Evolutionary conservation across 2,888 invertebrate genomes (phyloP).

Genomic region (Crepidodera aurea): DNA sequence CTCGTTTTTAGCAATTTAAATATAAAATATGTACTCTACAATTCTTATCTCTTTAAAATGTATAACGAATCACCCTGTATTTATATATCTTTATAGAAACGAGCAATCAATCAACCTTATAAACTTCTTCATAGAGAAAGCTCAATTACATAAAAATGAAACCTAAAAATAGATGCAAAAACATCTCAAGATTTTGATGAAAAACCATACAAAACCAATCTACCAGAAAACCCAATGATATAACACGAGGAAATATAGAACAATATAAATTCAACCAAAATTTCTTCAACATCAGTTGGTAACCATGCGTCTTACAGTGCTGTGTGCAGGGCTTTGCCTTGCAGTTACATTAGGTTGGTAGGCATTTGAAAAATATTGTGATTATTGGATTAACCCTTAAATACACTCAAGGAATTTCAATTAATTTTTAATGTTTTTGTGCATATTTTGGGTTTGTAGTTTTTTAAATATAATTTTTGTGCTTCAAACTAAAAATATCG

Average conservation of each 20-base stretch:
- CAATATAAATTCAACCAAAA: constrained; percentile 27
- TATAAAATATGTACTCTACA: no score
- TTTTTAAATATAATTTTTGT: no score
- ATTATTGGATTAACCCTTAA: no score
- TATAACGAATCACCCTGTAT: not conserved
- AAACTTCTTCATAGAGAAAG: not conserved
- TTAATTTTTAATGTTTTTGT: no score
- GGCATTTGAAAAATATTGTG: no score
- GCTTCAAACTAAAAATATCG: no score
- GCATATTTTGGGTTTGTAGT: no score
- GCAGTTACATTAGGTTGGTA: constrained; percentile 41
- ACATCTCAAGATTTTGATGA: not conserved
- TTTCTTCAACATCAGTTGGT: constrained; percentile 27
- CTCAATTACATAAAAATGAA: constrained; percentile 1
- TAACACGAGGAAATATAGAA: constrained; percentile 3
- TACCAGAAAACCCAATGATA: constrained; percentile 17
- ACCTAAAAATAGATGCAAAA: not conserved
- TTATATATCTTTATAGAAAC: not conserved
- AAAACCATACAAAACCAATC: not conserved
- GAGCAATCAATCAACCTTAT: not conserved
- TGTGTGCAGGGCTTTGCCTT: constrained; percentile 55
- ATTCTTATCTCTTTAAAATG: no score
- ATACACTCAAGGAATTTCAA: no score
- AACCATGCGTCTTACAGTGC: constrained; percentile 54
- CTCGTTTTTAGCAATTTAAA: no score